phyloP scores from a whole-genome alignment of 35 echinoderm and acorn worm genomes.

The Lytechinus pictus region DNA sequence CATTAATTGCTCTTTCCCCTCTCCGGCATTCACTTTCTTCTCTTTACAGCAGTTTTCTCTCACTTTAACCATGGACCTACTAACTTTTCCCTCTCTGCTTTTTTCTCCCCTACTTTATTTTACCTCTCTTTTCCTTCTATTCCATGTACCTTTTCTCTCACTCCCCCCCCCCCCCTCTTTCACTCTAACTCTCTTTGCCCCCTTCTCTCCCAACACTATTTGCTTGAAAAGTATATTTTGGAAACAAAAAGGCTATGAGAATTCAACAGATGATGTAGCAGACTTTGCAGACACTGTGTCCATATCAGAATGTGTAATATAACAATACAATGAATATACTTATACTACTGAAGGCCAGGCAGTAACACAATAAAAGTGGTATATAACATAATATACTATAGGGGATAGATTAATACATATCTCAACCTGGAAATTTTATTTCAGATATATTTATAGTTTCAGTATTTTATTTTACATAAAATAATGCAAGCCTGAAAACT shows the following conservation, averaged over 20 bases:
- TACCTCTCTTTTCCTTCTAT: no score
- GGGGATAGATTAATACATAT: neutral
- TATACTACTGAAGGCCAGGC: neutral
- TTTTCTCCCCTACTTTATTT: no score
- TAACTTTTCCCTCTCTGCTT: no score
- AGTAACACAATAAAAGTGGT: neutral
- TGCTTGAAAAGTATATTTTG: neutral
- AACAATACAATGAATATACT: neutral
- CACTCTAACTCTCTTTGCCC: no score
- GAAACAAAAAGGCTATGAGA: neutral
- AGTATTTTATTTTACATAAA: no score
- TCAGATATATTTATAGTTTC: neutral
- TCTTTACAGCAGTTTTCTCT: no score
- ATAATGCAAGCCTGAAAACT: no score
- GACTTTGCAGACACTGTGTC: neutral
- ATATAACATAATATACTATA: neutral
- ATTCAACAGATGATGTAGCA: neutral
- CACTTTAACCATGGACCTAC: no score
- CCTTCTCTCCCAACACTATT: neutral
- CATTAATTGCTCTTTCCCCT: no score
- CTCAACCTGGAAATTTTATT: neutral
- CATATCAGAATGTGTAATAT: neutral
- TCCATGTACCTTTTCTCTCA: no score
- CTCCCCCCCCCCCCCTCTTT: no score
- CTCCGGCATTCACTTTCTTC: no score